phyloP scores from a whole-genome alignment of 2,888 invertebrate genomes.

The Lathronympha strigana region DNA sequence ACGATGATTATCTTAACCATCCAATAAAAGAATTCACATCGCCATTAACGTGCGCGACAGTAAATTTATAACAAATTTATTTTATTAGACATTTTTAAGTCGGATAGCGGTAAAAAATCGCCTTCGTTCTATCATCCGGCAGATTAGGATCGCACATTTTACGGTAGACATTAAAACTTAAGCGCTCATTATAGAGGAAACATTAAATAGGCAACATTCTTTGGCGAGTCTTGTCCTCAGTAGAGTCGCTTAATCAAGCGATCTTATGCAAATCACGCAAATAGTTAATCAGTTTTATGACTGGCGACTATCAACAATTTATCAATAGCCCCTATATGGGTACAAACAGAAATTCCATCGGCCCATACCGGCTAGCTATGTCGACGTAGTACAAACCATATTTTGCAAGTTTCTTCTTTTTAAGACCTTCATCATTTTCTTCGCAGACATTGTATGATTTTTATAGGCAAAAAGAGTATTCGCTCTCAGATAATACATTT shows the following conservation, averaged over 20 bases:
- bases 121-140: conserved; percentile 59
- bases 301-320: conserved; percentile 64
- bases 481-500: too few relatives aligned
- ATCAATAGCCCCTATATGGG: conserved; percentile 65
- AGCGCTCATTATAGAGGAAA: conserved; percentile 66
- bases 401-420: conserved; percentile 59
- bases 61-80: conserved; percentile 68
- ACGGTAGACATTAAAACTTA: conserved; percentile 61
- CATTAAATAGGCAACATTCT: conserved; percentile 71
- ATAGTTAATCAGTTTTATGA: conserved; percentile 71
- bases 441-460: not conserved
- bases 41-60: conserved; percentile 59
- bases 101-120: conserved; percentile 67
- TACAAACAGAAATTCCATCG: conserved; percentile 60
- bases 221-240: conserved; percentile 57
- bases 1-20: conserved; percentile 54
- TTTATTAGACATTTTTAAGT: conserved; percentile 69
- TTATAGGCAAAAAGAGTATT: too few relatives aligned
- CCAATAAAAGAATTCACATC: conserved; percentile 60
- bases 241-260: conserved; percentile 62
- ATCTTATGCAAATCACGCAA: conserved; percentile 74
- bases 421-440: conserved; percentile 36
- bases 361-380: conserved; percentile 57
- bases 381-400: conserved; percentile 54
- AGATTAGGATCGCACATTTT: conserved; percentile 64